A percentile compares a stretch with the other conserved stretches of the same genome.
Conservation (phyloP, 2,113 vertebrate genomes). For the Crotalus helleri region DNA sequence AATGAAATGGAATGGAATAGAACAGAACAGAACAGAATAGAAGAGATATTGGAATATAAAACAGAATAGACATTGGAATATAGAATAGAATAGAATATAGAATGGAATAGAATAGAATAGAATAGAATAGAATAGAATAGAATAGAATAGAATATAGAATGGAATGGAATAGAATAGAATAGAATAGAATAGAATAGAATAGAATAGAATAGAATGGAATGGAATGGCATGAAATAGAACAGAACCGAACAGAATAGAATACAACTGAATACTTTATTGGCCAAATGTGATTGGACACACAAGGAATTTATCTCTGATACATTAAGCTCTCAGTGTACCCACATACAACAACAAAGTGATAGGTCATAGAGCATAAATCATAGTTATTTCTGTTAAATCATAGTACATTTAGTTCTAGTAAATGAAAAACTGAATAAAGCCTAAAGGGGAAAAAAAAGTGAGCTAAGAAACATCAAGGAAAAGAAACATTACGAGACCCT, state of each 20-base stretch:
- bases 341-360: neutral
- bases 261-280: neutral
- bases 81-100: too few relatives aligned
- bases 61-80: too few relatives aligned
- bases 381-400: neutral
- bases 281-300: neutral
- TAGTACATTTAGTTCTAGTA: neutral
- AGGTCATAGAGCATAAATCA: neutral
- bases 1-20: neutral
- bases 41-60: too few relatives aligned
- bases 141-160: too few relatives aligned
- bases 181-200: too few relatives aligned
- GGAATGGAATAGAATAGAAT: neutral
- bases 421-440: neutral
- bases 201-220: too few relatives aligned
- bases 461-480: neutral
- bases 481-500: neutral
- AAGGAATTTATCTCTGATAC: neutral
- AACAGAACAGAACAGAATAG: neutral
- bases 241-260: neutral
- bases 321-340: neutral
- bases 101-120: too few relatives aligned
- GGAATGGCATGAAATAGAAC: neutral
- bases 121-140: fast-evolving
- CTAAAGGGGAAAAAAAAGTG: neutral